Evolutionary conservation across 2,113 vertebrate species (phyloP), one percentile per base, ranked within the genome.

Genomic region (Thinocorus orbignyianus): DNA sequence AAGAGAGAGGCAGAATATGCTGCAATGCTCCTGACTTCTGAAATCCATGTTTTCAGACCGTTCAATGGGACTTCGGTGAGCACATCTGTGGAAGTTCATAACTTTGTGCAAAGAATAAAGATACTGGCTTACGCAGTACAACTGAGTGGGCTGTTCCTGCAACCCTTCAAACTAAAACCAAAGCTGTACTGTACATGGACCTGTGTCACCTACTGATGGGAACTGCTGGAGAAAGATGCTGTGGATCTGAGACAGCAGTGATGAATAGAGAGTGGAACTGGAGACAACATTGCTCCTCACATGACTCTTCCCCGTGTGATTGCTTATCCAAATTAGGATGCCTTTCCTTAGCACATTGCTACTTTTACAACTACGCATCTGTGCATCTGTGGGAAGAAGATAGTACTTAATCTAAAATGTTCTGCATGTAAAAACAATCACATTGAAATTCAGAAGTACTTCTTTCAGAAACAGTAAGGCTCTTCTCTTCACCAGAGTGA

Each of bases 261-360:
- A 83, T 33, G 64, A 82, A 58, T 39, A 68, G 17, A 66, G 72
- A 64, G 37, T 57, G 44, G 42, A 82, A 70, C 79, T 68, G 69
- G 55, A 93, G 82, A 87, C 51, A 80, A 80, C 71, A 68, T 0
- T 86, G 85, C 35, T 92, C 76, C 82, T 89, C 25, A 16, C 33
- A 52, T 81, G 90, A 88, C 69, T 90, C 77, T 84, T 86, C 46
- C 41, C 81, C 33, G 4, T 86, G 90, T 94, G 92, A 90, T 90
- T 78, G 60, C 76, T 95, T 92, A 88, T 14, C 88, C 90, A 95
- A 88, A 94, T 96, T 66, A 88, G 85, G 82, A 95, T 84, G 82
- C 52, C 15, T 92, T 74, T 78, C 90, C 92, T 83, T 71, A 95
- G 88, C 92, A 88, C 71, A 24, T 52, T 82, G 83, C 86, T 78